These are phyloP conservation scores for Pentalonia nigronervosa DNA, from an alignment of 1,140 invertebrate species.

Conservation along the genomic window DNA sequence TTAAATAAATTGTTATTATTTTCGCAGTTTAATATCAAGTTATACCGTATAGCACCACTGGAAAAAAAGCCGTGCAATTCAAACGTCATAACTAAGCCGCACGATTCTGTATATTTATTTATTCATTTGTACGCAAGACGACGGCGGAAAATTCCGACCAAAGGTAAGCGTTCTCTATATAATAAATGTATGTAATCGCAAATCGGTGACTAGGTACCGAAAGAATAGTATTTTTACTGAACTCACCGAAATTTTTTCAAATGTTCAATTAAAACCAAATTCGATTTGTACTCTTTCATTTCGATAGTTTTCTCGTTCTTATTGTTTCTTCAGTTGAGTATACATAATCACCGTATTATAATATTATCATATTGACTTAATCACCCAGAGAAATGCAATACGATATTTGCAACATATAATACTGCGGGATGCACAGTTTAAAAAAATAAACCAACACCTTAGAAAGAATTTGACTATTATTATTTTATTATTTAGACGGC, in stretches of 20 bases:
- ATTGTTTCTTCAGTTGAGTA: neutral
- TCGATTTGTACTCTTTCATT: neutral
- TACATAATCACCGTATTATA: neutral
- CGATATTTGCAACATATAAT: neutral
- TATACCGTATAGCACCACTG: neutral
- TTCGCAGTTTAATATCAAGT: neutral
- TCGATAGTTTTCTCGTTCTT: neutral
- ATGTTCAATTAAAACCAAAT: neutral
- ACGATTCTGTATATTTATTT: neutral
- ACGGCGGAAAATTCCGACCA: neutral
- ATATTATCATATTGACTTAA: neutral
- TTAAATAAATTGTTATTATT: slow-evolving; percentile 17
- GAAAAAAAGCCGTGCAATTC: neutral
- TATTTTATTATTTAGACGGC: neutral
- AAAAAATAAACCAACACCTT: neutral
- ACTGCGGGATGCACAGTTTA: neutral
- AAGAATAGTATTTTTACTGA: neutral
- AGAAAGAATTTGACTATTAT: neutral
- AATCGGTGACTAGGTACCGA: neutral
- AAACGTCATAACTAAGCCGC: neutral
- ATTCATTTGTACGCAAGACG: neutral
- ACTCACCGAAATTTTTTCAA: neutral
- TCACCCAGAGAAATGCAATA: neutral
- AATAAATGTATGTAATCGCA: neutral
- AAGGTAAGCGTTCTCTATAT: neutral